These are phyloP conservation scores for Paradoxurus hermaphroditus DNA, from an alignment of 2,113 vertebrate species.

Conservation along the genomic window DNA sequence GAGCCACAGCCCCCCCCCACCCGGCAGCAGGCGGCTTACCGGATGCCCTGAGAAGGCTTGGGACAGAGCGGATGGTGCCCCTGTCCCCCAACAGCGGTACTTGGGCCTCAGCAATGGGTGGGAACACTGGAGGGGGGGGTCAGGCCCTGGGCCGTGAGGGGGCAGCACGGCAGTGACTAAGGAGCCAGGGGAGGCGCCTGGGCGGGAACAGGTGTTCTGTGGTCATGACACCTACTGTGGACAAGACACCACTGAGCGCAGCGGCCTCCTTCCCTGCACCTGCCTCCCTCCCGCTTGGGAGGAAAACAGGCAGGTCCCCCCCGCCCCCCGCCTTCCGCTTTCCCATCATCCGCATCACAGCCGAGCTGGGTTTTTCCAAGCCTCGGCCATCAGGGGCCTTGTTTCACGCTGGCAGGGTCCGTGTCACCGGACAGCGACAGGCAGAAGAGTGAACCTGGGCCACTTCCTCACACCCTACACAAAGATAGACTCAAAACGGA, in stretches of 20 bases:
- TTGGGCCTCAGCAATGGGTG: not conserved
- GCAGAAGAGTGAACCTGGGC: no score
- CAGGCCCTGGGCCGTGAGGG: accelerated
- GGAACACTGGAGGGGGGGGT: no score
- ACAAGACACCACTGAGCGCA: not conserved
- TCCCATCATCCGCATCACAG: not conserved
- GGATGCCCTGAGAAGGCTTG: accelerated
- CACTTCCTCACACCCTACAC: no score
- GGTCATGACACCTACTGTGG: not conserved
- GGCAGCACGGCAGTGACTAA: accelerated
- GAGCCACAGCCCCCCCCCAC: no score
- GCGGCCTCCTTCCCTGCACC: not conserved
- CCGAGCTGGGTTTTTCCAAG: not conserved
- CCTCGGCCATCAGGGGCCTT: not conserved
- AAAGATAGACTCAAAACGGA: no score
- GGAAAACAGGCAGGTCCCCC: not conserved
- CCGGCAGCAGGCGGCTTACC: not conserved
- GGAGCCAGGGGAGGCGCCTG: accelerated
- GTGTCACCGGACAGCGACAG: no score
- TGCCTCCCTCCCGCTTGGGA: not conserved
- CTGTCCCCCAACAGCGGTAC: not conserved
- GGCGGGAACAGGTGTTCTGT: not conserved
- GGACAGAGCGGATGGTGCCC: not conserved
- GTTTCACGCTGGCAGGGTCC: not conserved
- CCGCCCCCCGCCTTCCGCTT: not conserved